phyloP scores from a whole-genome alignment of 1,140 invertebrate species.

The Ephestia elutella region DNA sequence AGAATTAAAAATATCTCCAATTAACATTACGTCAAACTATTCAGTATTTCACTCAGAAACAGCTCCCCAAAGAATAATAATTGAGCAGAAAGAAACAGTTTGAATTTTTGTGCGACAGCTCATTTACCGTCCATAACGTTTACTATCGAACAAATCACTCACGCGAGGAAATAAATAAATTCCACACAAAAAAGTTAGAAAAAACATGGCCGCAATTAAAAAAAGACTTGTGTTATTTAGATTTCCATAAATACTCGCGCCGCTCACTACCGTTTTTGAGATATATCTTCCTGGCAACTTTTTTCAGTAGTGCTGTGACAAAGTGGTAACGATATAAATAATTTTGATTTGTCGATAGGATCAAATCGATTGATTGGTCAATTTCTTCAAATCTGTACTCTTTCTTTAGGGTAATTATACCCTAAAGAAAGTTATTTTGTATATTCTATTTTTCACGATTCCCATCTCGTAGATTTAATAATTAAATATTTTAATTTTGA shows the following conservation, averaged over 20 bases:
- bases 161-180: conserved; percentile 58
- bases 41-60: not conserved
- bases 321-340: too few species aligned
- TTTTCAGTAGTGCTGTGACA: conserved; percentile 22
- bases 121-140: conserved; percentile 40
- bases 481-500: too few species aligned
- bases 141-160: conserved; percentile 50
- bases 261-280: conserved; percentile 44
- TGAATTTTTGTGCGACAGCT: conserved; percentile 33
- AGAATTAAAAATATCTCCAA: not conserved
- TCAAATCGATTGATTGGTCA: too few species aligned
- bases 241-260: conserved; percentile 65
- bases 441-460: too few species aligned
- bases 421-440: too few species aligned
- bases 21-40: conserved; percentile 1
- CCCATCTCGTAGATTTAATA: too few species aligned
- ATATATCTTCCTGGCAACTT: conserved; percentile 64
- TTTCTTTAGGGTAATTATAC: too few species aligned
- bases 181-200: conserved; percentile 30
- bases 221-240: conserved; percentile 58
- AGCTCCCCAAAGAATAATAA: not conserved
- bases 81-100: not conserved
- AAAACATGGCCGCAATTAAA: conserved; percentile 61
- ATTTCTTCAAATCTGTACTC: too few species aligned
- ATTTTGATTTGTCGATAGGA: too few species aligned